Conservation (phyloP, 2,888 invertebrate species). For the Eupithecia tripunctaria region DNA sequence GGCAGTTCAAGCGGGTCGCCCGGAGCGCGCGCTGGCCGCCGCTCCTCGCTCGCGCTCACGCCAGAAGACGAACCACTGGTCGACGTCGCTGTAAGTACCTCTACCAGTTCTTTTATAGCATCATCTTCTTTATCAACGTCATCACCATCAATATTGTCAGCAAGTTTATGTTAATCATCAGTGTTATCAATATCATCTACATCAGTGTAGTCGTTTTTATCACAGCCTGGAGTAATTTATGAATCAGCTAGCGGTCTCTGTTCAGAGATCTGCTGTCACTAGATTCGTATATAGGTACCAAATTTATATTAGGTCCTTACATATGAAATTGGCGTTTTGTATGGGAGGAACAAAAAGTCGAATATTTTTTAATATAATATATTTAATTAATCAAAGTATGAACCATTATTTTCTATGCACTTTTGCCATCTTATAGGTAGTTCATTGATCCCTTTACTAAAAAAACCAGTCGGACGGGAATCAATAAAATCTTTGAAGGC, state of each 20-base stretch:
- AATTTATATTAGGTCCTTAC: not conserved
- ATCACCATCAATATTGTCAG: not conserved
- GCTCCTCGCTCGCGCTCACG: slow-evolving; percentile 88
- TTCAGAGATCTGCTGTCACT: not conserved
- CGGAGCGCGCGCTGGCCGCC: slow-evolving; percentile 86
- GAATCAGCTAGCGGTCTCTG: not conserved
- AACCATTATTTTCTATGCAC: too few relatives aligned
- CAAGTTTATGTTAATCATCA: not conserved
- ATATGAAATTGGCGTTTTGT: too few relatives aligned
- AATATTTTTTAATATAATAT: too few relatives aligned
- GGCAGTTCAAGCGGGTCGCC: slow-evolving; percentile 85
- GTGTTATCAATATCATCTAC: not conserved
- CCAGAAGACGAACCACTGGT: slow-evolving; percentile 88
- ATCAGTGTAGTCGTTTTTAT: not conserved
- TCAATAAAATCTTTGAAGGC: too few relatives aligned
- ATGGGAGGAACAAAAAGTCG: too few relatives aligned
- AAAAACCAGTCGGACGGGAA: too few relatives aligned
- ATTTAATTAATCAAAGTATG: too few relatives aligned
- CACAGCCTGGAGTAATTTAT: not conserved
- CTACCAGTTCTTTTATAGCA: not conserved
- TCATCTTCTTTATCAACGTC: not conserved
- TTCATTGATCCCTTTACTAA: too few relatives aligned
- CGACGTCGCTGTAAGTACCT: slow-evolving; percentile 87
- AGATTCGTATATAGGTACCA: not conserved
- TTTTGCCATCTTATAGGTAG: too few relatives aligned